Evolutionary conservation across 1,140 invertebrate species (phyloP), one percentile per base, ranked within the genome.

Genomic region (Cylas formicarius): DNA sequence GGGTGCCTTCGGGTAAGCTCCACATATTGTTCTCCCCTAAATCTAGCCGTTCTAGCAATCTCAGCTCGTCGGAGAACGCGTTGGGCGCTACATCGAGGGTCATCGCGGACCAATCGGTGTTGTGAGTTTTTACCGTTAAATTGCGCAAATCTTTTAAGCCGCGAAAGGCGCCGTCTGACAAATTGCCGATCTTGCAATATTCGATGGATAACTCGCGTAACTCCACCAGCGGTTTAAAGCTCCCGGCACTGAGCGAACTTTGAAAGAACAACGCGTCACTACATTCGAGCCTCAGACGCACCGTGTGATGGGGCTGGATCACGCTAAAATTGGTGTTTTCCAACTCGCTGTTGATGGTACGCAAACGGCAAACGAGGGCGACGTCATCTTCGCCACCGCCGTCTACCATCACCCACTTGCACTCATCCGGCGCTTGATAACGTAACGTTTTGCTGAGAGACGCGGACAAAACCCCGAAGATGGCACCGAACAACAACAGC

Each of bases 281-380:
- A 70, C 88, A 92, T 64, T 87, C 82, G 14, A 91, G 74, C 6
- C 81, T 71, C 50, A 91, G 68, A 5, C 83, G 73, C 2, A 89
- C 85, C 17, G 86, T 88, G 50, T 89, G 85, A 58, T 86, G 81
- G n/a, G 85, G 81, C 67, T 88, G 86, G 47, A 87, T 88, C 24
- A 84, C 82, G 67, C 84, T 87, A 63, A 91, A 90, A 58, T 91
- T 91, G 19, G 86, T 89, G 62, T 87, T 86, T 69, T 90, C 86
- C 58, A 89, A 69, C 68, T 90, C 86, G 62, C 85, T 88, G 68
- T 90, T 90, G 69, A 90, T 88, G 47, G 86, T 88, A 29, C 82
- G 72, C 39, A 92, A 66, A 46, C 81, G 75, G 58, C 88, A 91
- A 42, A 84, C 78, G 39, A 90, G 70, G 1, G 84, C 81, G 2